Conservation (phyloP, 2,797 vertebrate genomes). For the Crenichthys baileyi region DNA sequence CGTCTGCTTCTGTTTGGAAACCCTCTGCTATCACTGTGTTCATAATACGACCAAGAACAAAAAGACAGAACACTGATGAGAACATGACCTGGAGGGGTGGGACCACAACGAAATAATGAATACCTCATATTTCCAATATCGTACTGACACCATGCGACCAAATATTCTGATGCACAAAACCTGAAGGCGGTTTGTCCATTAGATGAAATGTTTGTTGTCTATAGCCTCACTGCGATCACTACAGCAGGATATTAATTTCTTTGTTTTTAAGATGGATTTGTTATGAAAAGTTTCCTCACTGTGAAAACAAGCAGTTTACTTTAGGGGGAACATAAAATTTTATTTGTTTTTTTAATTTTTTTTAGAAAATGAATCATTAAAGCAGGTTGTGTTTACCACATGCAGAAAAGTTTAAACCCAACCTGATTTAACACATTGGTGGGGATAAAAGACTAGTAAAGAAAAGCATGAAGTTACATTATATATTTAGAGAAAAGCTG, state of each 20-base stretch:
- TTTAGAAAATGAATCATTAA: background rate
- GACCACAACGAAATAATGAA: slow-evolving; percentile 1
- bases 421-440: background rate
- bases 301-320: background rate
- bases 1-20: background rate
- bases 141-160: slow-evolving; percentile 47
- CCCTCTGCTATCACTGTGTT: background rate
- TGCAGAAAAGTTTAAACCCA: background rate
- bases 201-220: background rate
- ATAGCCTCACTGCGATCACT: too few species aligned
- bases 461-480: too few species aligned
- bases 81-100: background rate
- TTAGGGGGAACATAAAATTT: background rate
- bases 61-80: background rate
- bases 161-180: background rate
- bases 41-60: background rate
- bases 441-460: too few species aligned
- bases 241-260: too few species aligned
- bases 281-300: background rate
- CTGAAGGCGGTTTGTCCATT: background rate
- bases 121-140: background rate
- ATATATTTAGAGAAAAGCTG: too few species aligned
- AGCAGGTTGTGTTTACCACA: background rate
- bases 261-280: background rate
- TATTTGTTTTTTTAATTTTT: too few species aligned